Evolutionary conservation across 2,888 invertebrate species (phyloP).

Genomic region (Gibbula magus): DNA sequence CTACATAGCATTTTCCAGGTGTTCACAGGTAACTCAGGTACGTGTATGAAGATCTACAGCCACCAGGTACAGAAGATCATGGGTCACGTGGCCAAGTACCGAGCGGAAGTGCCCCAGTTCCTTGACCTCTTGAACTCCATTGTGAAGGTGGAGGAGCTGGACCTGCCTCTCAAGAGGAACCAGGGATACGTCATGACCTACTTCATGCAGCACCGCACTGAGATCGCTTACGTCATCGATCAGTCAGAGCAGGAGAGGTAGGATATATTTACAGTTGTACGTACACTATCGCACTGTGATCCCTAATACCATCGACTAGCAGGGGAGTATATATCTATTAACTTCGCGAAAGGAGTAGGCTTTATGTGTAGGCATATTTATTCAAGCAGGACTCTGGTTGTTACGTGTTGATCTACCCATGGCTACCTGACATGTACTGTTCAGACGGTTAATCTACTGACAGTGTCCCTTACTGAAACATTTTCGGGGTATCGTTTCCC

Average conservation of each 20-base stretch:
- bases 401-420: no score
- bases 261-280: background rate
- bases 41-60: conserved; percentile 71
- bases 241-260: conserved; percentile 61
- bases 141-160: conserved; percentile 73
- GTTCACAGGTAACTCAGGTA: conserved; percentile 71
- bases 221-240: conserved; percentile 71
- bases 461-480: no score
- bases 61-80: conserved; percentile 70
- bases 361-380: no score
- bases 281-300: background rate
- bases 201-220: conserved; percentile 72
- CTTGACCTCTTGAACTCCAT: conserved; percentile 71
- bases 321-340: no score
- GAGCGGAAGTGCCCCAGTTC: conserved; percentile 68
- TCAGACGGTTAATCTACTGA: no score
- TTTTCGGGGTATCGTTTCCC: no score
- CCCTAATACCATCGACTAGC: no score
- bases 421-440: no score
- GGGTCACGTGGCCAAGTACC: conserved; percentile 65
- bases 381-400: no score
- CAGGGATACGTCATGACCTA: conserved; percentile 74
- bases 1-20: conserved; percentile 55
- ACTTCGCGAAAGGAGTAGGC: no score
- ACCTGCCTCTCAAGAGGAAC: conserved; percentile 73